phyloP scores from a whole-genome alignment of 2,888 invertebrate species.

The Xanthia togata region DNA sequence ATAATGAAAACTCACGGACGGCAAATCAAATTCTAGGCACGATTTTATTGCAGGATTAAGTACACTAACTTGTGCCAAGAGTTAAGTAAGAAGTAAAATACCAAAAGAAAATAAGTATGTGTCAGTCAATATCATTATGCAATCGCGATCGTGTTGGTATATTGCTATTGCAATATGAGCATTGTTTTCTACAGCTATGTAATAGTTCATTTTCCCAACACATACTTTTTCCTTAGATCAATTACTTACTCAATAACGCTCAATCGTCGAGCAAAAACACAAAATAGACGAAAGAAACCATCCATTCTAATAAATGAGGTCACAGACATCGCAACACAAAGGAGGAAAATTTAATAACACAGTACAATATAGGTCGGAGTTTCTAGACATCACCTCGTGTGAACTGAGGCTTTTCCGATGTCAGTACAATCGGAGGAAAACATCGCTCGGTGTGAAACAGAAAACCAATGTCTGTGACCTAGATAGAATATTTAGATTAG shows the following conservation, averaged over 20 bases:
- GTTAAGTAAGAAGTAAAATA: not conserved
- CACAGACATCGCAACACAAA: conserved; percentile 58
- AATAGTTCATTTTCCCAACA: conserved; percentile 47
- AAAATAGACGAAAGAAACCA: conserved; percentile 41
- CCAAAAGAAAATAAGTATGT: conserved; percentile 13
- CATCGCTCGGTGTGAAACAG: conserved; percentile 42
- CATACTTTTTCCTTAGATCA: conserved; percentile 42
- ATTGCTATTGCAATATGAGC: conserved; percentile 26
- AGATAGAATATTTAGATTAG: conserved; percentile 27
- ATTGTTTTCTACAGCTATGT: conserved; percentile 40
- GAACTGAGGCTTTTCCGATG: conserved; percentile 46
- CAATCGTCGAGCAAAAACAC: conserved; percentile 35
- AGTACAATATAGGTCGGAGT: conserved; percentile 63
- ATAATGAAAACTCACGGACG: not conserved
- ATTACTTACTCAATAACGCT: conserved; percentile 52
- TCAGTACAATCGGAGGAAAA: conserved; percentile 55
- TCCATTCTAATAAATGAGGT: conserved; percentile 51
- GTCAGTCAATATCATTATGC: conserved; percentile 15
- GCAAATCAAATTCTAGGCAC: not conserved
- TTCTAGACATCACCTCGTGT: conserved; percentile 61
- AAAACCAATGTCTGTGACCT: conserved; percentile 27
- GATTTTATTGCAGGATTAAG: too few species aligned
- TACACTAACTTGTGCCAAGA: not conserved
- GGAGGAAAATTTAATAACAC: conserved; percentile 64
- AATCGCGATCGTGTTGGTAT: conserved; percentile 4